Evolutionary conservation across 2,888 invertebrate species (phyloP), one percentile per base, ranked within the genome.

Genomic region (Ochropacha duplaris): DNA sequence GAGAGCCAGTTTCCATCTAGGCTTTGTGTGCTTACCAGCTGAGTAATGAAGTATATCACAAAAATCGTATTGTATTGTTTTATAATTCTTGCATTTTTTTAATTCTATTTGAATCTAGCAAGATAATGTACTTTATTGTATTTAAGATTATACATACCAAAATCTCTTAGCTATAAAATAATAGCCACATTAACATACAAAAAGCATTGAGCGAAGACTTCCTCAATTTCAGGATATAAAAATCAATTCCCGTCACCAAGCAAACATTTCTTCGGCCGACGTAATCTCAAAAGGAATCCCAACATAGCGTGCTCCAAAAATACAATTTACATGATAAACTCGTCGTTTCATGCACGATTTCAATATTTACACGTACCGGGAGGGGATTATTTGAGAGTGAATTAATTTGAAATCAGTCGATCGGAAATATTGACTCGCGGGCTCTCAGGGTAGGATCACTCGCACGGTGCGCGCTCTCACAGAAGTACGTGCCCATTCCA

Each of bases 391-490:
- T 44, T 44, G 44, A 44, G 44, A 44, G 44, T 44, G 44, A 44
- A 70, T 75, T 76, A 72, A 69, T 75, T 70, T 66, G 57, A 55
- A 63, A 56, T 61, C 65, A 67, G 57, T 57, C 65, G 63, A 58
- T 55, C 58, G 60, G 59, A 67, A 67, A 72, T 72, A 68, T 72
- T 65, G 68, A 66, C 71, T 62, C 44, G 49, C 44, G 31, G 49
- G 28, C n/a, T 54, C 49, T 34, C 11, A 11, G 31, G 12, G 12
- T 31, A 2, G 31, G 31, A 12, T 12, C 12, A 12, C 24, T 4
- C 24, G 24, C 31, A 31, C 12, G 31, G 31, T 31, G 12, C 12
- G 31, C 12, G 31, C 31, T 31, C 12, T 28, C 9, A 28, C 28
- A 11, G 28, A 28, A 8, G 9, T 2, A 31, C 31, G 12, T 31